These are phyloP conservation scores for Frankliniella fusca DNA, from an alignment of 2,888 invertebrate genomes.

Conservation along the genomic window DNA sequence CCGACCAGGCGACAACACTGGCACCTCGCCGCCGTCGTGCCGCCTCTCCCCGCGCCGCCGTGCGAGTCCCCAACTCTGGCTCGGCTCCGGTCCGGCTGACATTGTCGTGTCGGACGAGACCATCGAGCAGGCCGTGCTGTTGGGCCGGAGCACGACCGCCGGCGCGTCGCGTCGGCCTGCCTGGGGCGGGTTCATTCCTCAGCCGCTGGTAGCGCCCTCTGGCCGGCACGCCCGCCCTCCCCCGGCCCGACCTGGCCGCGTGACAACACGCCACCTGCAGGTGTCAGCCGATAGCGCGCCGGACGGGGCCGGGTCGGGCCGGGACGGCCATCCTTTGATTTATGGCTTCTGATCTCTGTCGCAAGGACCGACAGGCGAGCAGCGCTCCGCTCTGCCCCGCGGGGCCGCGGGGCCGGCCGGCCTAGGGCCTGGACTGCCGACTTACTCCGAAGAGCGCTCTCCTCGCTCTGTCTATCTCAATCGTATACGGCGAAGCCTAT, in stretches of 20 bases:
- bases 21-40: neutral
- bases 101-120: neutral
- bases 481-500: too few species aligned
- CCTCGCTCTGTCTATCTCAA: neutral
- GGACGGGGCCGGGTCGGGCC: neutral
- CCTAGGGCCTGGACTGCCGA: neutral
- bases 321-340: neutral
- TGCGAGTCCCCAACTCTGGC: neutral
- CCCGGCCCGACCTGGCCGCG: neutral
- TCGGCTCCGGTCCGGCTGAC: neutral
- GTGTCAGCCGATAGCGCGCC: neutral
- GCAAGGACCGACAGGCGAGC: neutral
- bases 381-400: neutral
- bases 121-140: neutral
- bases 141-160: neutral
- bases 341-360: constrained; percentile 11
- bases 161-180: neutral
- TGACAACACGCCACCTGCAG: constrained; percentile 7
- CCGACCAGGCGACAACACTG: neutral
- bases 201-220: neutral
- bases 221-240: neutral
- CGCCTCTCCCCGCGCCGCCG: neutral
- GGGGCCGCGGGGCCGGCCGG: neutral
- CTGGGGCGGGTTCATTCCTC: neutral
- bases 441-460: too few species aligned